Percentiles rank a stretch among this genome's conserved stretches.
Evolutionary conservation across 2,888 invertebrate genomes (phyloP).

Genomic region (Himalopsyche japonica): DNA sequence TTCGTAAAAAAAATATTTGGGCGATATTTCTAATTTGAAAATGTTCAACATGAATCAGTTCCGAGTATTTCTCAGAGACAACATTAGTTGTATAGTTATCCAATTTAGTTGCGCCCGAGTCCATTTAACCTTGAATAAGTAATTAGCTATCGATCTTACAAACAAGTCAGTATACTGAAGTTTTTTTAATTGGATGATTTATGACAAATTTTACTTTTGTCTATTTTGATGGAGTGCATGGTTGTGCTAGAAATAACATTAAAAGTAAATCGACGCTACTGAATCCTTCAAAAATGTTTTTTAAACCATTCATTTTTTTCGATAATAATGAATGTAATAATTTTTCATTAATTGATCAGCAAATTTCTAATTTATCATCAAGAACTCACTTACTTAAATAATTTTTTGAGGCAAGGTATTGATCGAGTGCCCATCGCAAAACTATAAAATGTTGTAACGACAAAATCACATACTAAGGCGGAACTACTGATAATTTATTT

Average conservation of each 20-base stretch:
- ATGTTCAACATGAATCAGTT: neutral
- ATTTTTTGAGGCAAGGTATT: no score
- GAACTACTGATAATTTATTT: neutral
- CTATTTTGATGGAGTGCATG: neutral
- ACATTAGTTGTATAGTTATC: neutral
- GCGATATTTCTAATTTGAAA: no score
- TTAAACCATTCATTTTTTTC: no score
- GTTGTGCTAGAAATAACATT: neutral
- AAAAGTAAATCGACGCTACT: neutral
- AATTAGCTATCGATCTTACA: conserved; percentile 31
- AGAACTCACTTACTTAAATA: no score
- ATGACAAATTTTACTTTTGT: neutral
- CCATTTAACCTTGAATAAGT: conserved; percentile 29
- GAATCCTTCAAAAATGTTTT: neutral
- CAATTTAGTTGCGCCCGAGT: neutral
- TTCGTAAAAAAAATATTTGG: no score
- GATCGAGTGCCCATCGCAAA: neutral
- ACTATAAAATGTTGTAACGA: neutral
- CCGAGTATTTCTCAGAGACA: neutral
- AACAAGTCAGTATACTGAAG: neutral
- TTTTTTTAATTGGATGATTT: conserved; percentile 6
- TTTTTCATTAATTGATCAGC: no score
- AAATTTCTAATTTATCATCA: no score
- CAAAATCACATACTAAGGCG: neutral
- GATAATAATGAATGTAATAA: no score